These are phyloP conservation scores for Uropetala carovei DNA, from an alignment of 2,888 invertebrate species.

Conservation along the genomic window DNA sequence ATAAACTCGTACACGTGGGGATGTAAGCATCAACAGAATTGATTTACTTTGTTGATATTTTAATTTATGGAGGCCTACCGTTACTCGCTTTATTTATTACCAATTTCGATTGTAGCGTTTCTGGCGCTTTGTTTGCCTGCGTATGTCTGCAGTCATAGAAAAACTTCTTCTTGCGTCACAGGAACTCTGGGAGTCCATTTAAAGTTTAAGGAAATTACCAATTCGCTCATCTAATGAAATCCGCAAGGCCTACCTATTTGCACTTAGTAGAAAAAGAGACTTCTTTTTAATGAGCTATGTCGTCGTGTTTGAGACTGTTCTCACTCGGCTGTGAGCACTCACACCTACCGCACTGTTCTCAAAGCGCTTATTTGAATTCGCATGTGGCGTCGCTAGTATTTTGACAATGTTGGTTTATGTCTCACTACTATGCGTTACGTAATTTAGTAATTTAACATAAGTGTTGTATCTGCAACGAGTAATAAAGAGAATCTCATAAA, in stretches of 20 bases:
- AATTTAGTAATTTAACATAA: too few relatives aligned
- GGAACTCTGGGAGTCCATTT: neutral
- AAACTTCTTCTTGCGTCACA: too few relatives aligned
- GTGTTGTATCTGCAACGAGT: too few relatives aligned
- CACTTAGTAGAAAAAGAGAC: neutral
- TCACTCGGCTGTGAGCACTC: neutral
- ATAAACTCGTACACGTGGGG: too few relatives aligned
- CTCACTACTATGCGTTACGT: neutral
- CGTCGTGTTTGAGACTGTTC: neutral
- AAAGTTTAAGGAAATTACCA: neutral
- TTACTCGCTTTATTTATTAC: too few relatives aligned
- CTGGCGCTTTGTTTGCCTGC: too few relatives aligned
- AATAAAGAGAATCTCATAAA: too few relatives aligned
- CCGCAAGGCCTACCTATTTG: neutral
- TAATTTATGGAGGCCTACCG: too few relatives aligned
- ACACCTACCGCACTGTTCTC: neutral
- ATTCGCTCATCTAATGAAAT: neutral
- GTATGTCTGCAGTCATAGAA: too few relatives aligned
- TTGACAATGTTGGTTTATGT: neutral
- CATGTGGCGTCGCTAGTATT: neutral
- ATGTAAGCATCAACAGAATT: too few relatives aligned
- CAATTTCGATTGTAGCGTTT: too few relatives aligned
- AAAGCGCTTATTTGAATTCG: neutral
- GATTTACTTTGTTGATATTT: too few relatives aligned
- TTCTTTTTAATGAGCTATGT: neutral